Conservation (phyloP, 1,140 invertebrate genomes). For the Eriocheir sinensis region DNA sequence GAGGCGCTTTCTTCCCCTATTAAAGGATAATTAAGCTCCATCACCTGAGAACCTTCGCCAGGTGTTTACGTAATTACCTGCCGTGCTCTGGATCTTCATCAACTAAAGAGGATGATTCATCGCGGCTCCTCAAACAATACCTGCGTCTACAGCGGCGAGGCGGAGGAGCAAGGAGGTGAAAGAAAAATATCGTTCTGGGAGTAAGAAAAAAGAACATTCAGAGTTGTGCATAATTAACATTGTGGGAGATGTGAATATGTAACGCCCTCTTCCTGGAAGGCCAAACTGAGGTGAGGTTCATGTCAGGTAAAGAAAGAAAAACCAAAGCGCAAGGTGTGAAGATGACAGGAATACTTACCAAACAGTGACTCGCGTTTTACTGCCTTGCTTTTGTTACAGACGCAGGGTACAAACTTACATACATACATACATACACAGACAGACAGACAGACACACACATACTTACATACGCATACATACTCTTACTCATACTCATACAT, state of each 20-base stretch:
- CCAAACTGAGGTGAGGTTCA: too few relatives aligned
- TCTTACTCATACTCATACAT: background rate
- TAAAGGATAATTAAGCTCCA: constrained; percentile 24
- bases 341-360: too few relatives aligned
- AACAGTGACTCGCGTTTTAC: too few relatives aligned
- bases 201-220: background rate
- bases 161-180: background rate
- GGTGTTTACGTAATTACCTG: constrained; percentile 15
- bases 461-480: too few relatives aligned
- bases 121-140: background rate
- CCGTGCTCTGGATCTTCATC: background rate
- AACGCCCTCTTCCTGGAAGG: background rate
- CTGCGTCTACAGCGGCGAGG: background rate
- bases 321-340: too few relatives aligned
- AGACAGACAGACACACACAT: too few relatives aligned
- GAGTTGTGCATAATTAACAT: too few relatives aligned
- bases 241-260: background rate
- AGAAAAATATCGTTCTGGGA: background rate
- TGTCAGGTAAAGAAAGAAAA: too few relatives aligned
- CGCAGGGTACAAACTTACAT: too few relatives aligned
- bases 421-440: too few relatives aligned
- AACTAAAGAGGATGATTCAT: background rate
- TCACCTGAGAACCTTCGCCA: constrained; percentile 13
- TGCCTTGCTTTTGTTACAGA: too few relatives aligned
- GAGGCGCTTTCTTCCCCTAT: background rate